Evolutionary conservation across 1,140 invertebrate genomes (phyloP).

Genomic region (Drosophila kanapiae): DNA sequence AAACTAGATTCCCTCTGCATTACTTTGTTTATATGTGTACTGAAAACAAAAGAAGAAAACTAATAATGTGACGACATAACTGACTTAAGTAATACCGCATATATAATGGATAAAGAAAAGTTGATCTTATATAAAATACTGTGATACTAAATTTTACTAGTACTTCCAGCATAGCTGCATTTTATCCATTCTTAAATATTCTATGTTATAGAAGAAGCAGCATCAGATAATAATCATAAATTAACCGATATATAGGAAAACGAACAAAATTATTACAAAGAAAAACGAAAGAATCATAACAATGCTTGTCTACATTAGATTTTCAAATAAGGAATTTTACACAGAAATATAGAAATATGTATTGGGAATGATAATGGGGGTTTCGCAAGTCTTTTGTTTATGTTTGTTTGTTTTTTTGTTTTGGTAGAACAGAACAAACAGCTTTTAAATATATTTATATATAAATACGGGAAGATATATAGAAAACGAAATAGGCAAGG

Average conservation of each 20-base stretch:
- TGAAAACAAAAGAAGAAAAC: constrained; percentile 13
- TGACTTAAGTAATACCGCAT: constrained; percentile 50
- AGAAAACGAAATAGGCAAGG: constrained; percentile 8
- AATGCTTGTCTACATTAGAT: constrained; percentile 45
- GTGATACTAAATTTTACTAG: constrained; percentile 86
- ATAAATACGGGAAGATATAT: constrained; percentile 16
- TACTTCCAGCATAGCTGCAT: constrained; percentile 85
- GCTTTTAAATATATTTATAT: constrained; percentile 11
- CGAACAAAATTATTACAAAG: constrained; percentile 26
- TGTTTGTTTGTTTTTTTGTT: constrained; percentile 4
- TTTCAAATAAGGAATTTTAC: constrained; percentile 49
- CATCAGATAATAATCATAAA: constrained; percentile 47
- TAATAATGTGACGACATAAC: constrained; percentile 34
- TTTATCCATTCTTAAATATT: constrained; percentile 85
- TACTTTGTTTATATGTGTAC: constrained; percentile 27
- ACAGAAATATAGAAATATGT: constrained; percentile 13
- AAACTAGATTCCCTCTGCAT: constrained; percentile 24
- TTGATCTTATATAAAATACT: constrained; percentile 85
- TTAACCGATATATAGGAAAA: constrained; percentile 36
- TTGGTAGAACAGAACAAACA: constrained; percentile 2
- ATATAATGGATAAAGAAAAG: constrained; percentile 62
- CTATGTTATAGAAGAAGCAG: constrained; percentile 62
- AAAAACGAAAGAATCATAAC: neutral
- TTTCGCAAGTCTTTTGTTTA: constrained; percentile 15
- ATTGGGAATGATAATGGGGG: constrained; percentile 10